Evolutionary conservation across 2,888 invertebrate genomes (phyloP).

Genomic region (Trissolcus brochymenae): DNA sequence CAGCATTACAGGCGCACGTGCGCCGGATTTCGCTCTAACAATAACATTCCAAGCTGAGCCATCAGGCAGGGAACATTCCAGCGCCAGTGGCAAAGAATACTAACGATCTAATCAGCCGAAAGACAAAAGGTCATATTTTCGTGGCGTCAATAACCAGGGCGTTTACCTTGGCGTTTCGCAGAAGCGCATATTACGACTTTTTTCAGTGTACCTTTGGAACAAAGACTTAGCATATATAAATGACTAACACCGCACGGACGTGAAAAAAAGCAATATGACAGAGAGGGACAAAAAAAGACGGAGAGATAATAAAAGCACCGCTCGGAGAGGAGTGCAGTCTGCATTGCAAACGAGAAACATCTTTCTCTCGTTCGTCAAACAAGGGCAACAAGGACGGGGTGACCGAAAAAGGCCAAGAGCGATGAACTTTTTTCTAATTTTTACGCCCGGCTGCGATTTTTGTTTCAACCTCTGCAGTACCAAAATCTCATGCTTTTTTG

Average conservation of each 20-base stretch:
- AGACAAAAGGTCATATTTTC: conserved; percentile 56
- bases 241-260: conserved; percentile 46
- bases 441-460: conserved; percentile 32
- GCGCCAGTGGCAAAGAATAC: conserved; percentile 40
- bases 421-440: conserved; percentile 44
- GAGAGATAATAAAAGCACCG: conserved; percentile 30
- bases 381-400: conserved; percentile 34
- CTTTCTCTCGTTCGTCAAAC: conserved; percentile 53
- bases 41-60: conserved; percentile 47
- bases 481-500: conserved; percentile 17
- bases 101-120: conserved; percentile 51
- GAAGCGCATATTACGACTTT: conserved; percentile 50
- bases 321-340: conserved; percentile 48
- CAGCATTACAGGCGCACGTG: conserved; percentile 30
- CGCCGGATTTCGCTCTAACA: conserved; percentile 40
- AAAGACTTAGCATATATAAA: conserved; percentile 54
- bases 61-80: conserved; percentile 37
- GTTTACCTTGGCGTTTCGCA: conserved; percentile 53
- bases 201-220: conserved; percentile 44
- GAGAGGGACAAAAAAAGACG: conserved; percentile 1
- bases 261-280: conserved; percentile 19
- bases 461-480: conserved; percentile 10
- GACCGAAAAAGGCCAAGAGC: conserved; percentile 21
- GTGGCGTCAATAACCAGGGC: conserved; percentile 56
- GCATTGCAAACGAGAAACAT: conserved; percentile 55